A percentile compares a stretch with the other conserved stretches of the same genome.
These are phyloP conservation scores for Erebia epiphron DNA, from an alignment of 2,888 invertebrate species.

Conservation along the genomic window DNA sequence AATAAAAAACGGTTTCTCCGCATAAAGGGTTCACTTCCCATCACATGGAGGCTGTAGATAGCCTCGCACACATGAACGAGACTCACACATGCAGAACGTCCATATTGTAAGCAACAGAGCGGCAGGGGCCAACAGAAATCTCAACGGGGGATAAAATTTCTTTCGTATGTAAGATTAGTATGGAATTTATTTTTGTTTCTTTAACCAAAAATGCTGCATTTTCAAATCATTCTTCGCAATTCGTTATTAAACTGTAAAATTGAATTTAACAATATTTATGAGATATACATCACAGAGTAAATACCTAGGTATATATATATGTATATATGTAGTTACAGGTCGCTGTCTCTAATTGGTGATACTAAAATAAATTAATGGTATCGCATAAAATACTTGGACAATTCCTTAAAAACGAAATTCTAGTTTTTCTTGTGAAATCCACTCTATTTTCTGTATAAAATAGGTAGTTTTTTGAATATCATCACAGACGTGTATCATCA, in stretches of 20 bases:
- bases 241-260: not conserved
- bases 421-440: constrained; percentile 5
- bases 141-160: constrained; percentile 77
- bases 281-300: not conserved
- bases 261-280: not conserved
- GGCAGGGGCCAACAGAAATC: constrained; percentile 74
- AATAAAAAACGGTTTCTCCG: constrained; percentile 82
- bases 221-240: not conserved
- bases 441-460: constrained; percentile 9
- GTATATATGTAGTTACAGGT: not conserved
- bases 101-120: constrained; percentile 58
- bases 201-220: not conserved
- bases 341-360: not conserved
- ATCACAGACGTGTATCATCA: constrained; percentile 63
- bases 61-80: constrained; percentile 49
- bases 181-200: constrained; percentile 48
- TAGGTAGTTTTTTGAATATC: constrained; percentile 34
- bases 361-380: constrained; percentile 15
- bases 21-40: constrained; percentile 85
- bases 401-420: constrained; percentile 1
- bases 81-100: constrained; percentile 48
- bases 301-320: not conserved
- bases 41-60: constrained; percentile 73
- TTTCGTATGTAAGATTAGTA: constrained; percentile 62
- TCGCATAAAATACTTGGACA: constrained; percentile 14